A percentile compares a stretch with the other conserved stretches of the same genome.
phyloP scores from a whole-genome alignment of 1,140 invertebrate genomes.

The Drosophila lowei region DNA sequence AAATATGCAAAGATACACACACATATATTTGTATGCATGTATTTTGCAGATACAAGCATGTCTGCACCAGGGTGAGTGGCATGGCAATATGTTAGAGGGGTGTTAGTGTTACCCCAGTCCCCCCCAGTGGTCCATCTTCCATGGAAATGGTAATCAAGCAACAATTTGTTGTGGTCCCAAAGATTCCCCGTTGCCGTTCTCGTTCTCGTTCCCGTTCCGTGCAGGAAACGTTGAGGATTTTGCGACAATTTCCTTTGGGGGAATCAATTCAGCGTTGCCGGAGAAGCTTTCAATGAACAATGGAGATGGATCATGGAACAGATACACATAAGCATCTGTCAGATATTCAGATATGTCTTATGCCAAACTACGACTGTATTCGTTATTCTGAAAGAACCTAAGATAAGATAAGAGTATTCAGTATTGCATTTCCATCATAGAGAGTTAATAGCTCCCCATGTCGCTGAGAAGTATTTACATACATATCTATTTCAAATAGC shows the following conservation, averaged over 20 bases:
- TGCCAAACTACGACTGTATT: too few relatives aligned
- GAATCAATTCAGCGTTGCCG: neutral
- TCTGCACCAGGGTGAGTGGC: constrained; percentile 8
- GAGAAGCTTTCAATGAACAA: too few relatives aligned
- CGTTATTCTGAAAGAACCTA: constrained; percentile 1
- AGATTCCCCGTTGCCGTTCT: too few relatives aligned
- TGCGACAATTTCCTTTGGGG: constrained; percentile 1
- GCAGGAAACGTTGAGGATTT: neutral
- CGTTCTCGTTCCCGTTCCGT: neutral
- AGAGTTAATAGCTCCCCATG: too few relatives aligned
- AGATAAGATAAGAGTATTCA: constrained; percentile 10
- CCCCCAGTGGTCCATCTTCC: constrained; percentile 28
- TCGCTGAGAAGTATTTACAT: too few relatives aligned
- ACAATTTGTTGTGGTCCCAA: too few relatives aligned
- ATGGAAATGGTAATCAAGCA: constrained; percentile 29
- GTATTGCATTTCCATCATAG: too few relatives aligned
- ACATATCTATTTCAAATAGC: too few relatives aligned
- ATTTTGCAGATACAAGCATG: neutral
- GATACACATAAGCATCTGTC: too few relatives aligned
- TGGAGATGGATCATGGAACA: too few relatives aligned
- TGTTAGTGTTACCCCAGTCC: constrained; percentile 7
- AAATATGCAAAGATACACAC: constrained; percentile 33
- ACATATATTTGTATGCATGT: constrained; percentile 8
- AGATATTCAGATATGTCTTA: too few relatives aligned
- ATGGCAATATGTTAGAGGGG: constrained; percentile 25